phyloP scores from a whole-genome alignment of 2,113 vertebrate genomes.

The Rhadina sibilatrix region DNA sequence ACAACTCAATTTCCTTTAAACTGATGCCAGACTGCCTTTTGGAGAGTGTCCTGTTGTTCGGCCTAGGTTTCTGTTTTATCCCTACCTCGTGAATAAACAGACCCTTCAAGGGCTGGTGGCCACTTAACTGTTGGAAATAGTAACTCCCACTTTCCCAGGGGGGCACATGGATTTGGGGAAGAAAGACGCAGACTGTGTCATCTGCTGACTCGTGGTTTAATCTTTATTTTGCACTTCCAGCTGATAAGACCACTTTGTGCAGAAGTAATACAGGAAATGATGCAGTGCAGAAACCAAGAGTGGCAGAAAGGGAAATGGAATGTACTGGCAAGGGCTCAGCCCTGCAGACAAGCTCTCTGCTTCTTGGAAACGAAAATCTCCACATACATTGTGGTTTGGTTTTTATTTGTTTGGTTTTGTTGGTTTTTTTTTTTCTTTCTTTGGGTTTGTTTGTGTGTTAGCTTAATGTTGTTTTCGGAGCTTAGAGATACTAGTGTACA shows the following conservation, averaged over 20 bases:
- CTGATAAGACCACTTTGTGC: conserved; percentile 74
- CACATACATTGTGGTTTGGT: background rate
- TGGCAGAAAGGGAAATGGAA: conserved; percentile 65
- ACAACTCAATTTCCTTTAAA: background rate
- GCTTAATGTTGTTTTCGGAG: background rate
- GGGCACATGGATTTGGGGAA: conserved; percentile 48
- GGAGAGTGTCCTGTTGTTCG: background rate
- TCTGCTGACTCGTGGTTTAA: conserved; percentile 69
- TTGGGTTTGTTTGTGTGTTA: background rate
- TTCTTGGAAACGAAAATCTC: conserved; percentile 12
- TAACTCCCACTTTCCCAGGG: conserved; percentile 3
- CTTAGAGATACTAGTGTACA: background rate
- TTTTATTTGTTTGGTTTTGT: background rate
- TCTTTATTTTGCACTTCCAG: conserved; percentile 74
- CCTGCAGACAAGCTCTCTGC: background rate
- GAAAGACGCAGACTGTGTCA: background rate
- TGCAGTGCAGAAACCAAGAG: conserved; percentile 64
- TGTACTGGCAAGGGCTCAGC: conserved; percentile 54
- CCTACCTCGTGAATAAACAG: background rate
- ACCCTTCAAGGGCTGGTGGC: background rate
- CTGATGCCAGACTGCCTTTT: background rate
- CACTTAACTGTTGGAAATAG: background rate
- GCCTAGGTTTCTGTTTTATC: background rate
- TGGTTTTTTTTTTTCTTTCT: background rate
- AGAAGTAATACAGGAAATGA: conserved; percentile 75